phyloP scores from a whole-genome alignment of 2,888 invertebrate species.

The Heteromurus nitidus region DNA sequence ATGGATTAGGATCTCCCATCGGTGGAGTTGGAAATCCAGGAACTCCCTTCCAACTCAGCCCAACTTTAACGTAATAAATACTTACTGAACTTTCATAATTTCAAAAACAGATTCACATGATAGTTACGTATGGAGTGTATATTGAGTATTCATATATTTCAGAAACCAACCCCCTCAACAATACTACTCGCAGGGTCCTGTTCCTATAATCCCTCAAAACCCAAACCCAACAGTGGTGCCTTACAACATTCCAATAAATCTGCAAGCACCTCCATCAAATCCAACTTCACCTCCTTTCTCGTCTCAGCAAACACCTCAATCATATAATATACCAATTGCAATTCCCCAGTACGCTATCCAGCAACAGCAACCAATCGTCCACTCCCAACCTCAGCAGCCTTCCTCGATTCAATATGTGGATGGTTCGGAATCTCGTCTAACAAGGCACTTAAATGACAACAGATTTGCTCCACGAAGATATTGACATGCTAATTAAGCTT shows the following conservation, averaged over 20 bases:
- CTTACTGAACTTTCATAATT: not conserved
- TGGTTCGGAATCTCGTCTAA: conserved; percentile 12
- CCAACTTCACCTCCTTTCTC: not conserved
- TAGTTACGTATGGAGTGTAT: not conserved
- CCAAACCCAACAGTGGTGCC: conserved; percentile 47
- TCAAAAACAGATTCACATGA: not conserved
- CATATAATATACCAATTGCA: too few species aligned
- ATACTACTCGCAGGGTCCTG: not conserved
- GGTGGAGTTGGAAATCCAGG: not conserved
- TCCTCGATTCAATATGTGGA: conserved; percentile 8
- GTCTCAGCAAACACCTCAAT: not conserved
- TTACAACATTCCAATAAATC: conserved; percentile 36
- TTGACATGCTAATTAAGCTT: conserved; percentile 11
- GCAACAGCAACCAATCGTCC: not conserved
- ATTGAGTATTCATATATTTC: not conserved
- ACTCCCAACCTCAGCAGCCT: conserved; percentile 7
- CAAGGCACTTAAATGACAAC: conserved; percentile 18
- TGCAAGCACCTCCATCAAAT: not conserved
- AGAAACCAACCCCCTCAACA: not conserved
- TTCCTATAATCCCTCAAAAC: conserved; percentile 50
- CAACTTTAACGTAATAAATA: not conserved
- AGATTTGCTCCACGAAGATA: conserved; percentile 18
- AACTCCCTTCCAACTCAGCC: not conserved
- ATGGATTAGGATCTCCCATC: not conserved
- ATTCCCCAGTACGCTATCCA: not conserved